These are phyloP conservation scores for Lutraria rhynchaena DNA, from an alignment of 1,140 invertebrate species.

Conservation along the genomic window DNA sequence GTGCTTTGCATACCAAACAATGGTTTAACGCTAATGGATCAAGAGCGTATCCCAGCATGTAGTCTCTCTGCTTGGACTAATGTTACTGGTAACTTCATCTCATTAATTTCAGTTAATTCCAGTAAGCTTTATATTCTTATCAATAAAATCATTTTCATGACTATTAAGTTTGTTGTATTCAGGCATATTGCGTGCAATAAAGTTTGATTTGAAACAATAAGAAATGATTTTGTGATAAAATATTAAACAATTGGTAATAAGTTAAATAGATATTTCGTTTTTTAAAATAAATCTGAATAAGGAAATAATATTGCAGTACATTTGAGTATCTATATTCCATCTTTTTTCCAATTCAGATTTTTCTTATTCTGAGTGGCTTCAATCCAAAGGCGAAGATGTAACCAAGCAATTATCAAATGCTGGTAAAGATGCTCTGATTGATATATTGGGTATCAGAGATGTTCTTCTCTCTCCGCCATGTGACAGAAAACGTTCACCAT, in stretches of 20 bases:
- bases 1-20: constrained; percentile 63
- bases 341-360: constrained; percentile 63
- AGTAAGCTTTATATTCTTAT: too few species aligned
- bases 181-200: too few species aligned
- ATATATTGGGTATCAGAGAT: constrained; percentile 61
- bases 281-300: too few species aligned
- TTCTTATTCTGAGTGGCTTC: constrained; percentile 56
- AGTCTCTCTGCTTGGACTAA: constrained; percentile 50
- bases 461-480: constrained; percentile 61
- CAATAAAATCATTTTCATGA: too few species aligned
- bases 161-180: too few species aligned
- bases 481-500: constrained; percentile 62
- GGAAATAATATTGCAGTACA: too few species aligned
- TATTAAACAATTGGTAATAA: too few species aligned
- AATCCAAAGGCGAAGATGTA: constrained; percentile 22
- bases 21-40: constrained; percentile 62
- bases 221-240: too few species aligned
- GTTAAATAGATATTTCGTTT: too few species aligned
- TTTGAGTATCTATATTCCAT: too few species aligned
- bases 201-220: too few species aligned
- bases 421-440: constrained; percentile 59
- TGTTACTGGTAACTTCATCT: constrained; percentile 25
- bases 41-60: constrained; percentile 61
- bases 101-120: too few species aligned
- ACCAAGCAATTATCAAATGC: constrained; percentile 37